phyloP scores from a whole-genome alignment of 2,113 vertebrate genomes.

The Archilochus colubris region DNA sequence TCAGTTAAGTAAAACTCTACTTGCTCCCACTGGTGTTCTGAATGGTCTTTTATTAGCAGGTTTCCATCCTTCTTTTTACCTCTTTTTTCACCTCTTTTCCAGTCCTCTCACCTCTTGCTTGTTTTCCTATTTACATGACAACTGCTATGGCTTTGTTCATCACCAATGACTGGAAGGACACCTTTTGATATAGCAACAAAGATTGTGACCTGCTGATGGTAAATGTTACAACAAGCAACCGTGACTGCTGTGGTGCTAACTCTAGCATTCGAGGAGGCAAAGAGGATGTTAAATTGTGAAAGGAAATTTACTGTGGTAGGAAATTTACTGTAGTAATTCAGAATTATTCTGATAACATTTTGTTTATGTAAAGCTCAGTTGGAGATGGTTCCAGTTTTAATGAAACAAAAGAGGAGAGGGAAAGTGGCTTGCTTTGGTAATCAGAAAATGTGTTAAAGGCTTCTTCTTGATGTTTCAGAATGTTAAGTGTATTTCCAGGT shows the following conservation, averaged over 20 bases:
- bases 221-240: background rate
- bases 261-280: background rate
- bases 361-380: background rate
- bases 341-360: background rate
- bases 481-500: background rate
- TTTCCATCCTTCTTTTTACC: background rate
- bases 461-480: background rate
- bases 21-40: background rate
- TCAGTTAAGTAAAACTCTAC: background rate
- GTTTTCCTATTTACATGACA: background rate
- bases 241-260: background rate
- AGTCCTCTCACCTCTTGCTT: background rate
- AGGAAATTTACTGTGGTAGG: background rate
- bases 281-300: background rate
- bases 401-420: background rate
- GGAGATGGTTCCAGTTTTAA: background rate
- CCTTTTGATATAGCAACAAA: background rate
- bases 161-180: background rate
- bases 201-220: background rate
- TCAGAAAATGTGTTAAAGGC: background rate
- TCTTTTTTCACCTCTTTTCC: background rate
- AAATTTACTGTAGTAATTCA: background rate
- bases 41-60: background rate
- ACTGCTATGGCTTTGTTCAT: background rate
- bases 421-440: background rate